Percentiles rank a stretch among this genome's conserved stretches.
phyloP scores from a whole-genome alignment of 2,797 vertebrate species.

The Rhinichthys osculus region DNA sequence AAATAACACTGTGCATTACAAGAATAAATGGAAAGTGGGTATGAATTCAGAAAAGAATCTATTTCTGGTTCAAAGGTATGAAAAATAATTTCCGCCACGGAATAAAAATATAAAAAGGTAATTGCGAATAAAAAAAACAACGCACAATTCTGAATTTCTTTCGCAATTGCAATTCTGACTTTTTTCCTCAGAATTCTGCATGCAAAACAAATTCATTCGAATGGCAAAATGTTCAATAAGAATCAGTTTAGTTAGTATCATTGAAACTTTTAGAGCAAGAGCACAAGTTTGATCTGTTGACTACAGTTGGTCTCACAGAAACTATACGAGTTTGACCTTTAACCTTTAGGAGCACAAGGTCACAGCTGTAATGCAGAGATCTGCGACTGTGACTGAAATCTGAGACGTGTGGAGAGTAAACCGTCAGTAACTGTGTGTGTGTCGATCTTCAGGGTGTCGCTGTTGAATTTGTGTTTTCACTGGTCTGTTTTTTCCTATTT shows the following conservation, averaged over 20 bases:
- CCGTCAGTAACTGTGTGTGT: not conserved
- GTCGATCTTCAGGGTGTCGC: too few relatives aligned
- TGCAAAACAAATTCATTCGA: not conserved
- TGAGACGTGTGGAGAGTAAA: not conserved
- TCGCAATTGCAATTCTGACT: not conserved
- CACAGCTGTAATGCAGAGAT: not conserved
- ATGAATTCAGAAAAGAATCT: too few relatives aligned
- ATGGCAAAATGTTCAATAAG: not conserved
- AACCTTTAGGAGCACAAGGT: not conserved
- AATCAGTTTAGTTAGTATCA: not conserved
- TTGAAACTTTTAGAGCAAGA: not conserved
- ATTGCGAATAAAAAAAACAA: too few relatives aligned
- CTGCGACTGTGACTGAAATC: not conserved
- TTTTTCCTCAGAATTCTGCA: not conserved
- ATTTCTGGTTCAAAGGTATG: not conserved
- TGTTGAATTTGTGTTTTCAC: too few relatives aligned
- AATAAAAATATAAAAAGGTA: too few relatives aligned
- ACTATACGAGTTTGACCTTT: constrained; percentile 9
- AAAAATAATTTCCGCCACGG: not conserved
- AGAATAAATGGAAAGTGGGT: too few relatives aligned
- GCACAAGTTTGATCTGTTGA: not conserved
- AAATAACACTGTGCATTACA: too few relatives aligned
- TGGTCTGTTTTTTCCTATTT: too few relatives aligned
- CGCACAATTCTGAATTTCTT: too few relatives aligned
- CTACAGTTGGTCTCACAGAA: not conserved